A percentile compares a stretch with the other conserved stretches of the same genome.
Conservation (phyloP, 2,113 vertebrate species). For the Hyaena hyaena region DNA sequence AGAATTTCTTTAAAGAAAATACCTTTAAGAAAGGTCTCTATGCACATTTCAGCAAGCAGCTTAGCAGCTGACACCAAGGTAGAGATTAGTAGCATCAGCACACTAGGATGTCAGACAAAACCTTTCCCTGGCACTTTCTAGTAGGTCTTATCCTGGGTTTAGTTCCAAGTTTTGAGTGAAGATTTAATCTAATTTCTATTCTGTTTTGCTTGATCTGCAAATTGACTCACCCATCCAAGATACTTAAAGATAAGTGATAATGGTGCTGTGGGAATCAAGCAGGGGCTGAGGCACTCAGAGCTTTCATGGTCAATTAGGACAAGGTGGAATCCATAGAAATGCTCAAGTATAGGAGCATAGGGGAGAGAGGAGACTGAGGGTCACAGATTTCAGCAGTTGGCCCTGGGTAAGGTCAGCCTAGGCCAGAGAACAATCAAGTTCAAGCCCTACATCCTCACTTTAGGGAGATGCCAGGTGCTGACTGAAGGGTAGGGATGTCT, state of each 20-base stretch:
- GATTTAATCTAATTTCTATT: constrained; percentile 63
- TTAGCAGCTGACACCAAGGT: background rate
- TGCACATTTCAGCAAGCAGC: background rate
- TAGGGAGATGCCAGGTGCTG: background rate
- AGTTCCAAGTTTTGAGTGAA: constrained; percentile 27
- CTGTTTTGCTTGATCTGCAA: constrained; percentile 58
- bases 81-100: background rate
- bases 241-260: constrained; percentile 49
- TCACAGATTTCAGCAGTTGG: background rate
- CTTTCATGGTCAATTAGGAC: background rate
- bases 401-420: background rate
- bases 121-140: background rate
- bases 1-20: constrained; percentile 23
- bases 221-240: background rate
- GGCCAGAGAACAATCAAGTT: background rate
- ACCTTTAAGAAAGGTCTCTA: background rate
- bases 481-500: background rate
- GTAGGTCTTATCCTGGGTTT: constrained; percentile 30
- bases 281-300: background rate
- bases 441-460: background rate
- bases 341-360: background rate
- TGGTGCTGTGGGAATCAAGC: background rate
- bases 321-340: background rate
- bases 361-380: too few relatives aligned
- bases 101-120: background rate